Percentiles rank a stretch among this genome's conserved stretches.
phyloP scores from a whole-genome alignment of 2,888 invertebrate species.

The Sceliomorpha sp. region DNA sequence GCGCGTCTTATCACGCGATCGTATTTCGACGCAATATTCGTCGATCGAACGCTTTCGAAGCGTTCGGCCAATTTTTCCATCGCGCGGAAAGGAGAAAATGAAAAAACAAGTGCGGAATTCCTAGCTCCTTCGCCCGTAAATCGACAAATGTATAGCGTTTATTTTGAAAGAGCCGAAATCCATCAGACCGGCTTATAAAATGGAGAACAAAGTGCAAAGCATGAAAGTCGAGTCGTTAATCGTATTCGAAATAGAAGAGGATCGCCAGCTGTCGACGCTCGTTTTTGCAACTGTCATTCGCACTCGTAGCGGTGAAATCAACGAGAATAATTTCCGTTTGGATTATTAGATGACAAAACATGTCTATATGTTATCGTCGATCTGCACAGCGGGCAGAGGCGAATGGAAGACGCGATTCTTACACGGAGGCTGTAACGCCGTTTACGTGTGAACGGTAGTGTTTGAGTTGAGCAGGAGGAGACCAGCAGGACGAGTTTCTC shows the following conservation, averaged over 20 bases:
- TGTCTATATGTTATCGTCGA: slow-evolving; percentile 63
- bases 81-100: too few relatives aligned
- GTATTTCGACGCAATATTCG: slow-evolving; percentile 45
- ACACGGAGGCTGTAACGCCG: slow-evolving; percentile 39
- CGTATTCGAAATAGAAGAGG: slow-evolving; percentile 17
- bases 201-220: too few relatives aligned
- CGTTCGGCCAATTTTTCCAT: too few relatives aligned
- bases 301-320: background rate
- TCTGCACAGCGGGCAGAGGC: slow-evolving; percentile 58
- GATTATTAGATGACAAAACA: slow-evolving; percentile 72
- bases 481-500: slow-evolving; percentile 39
- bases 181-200: too few relatives aligned
- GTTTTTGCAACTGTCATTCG: slow-evolving; percentile 18
- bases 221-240: slow-evolving; percentile 36
- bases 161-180: too few relatives aligned
- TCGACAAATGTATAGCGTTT: too few relatives aligned
- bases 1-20: too few relatives aligned
- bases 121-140: too few relatives aligned
- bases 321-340: slow-evolving; percentile 64
- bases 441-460: slow-evolving; percentile 65
- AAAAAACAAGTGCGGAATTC: too few relatives aligned
- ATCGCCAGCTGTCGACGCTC: slow-evolving; percentile 16
- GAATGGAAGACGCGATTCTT: too few relatives aligned
- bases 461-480: slow-evolving; percentile 26
- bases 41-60: too few relatives aligned